A percentile compares a stretch with the other conserved stretches of the same genome.
phyloP scores from a whole-genome alignment of 2,113 vertebrate species.

The Calidris pygmaea region DNA sequence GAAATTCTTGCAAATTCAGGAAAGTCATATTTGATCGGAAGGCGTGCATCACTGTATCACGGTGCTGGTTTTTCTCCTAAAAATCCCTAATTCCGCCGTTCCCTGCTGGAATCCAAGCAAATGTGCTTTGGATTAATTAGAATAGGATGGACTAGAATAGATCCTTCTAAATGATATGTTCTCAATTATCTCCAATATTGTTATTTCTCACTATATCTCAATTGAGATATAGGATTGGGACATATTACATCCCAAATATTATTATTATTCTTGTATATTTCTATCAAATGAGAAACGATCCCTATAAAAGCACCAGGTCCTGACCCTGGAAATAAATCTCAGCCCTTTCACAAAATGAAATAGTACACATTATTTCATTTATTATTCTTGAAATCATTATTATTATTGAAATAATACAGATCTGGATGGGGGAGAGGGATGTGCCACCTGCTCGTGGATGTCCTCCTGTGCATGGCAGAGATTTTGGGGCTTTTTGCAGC shows the following conservation, averaged over 20 bases:
- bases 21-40: accelerated
- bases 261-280: not conserved
- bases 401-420: not conserved
- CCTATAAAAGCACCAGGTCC: not conserved
- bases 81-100: not conserved
- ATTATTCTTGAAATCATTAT: too few species aligned
- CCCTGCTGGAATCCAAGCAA: not conserved
- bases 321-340: not conserved
- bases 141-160: not conserved
- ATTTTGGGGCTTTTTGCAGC: not conserved
- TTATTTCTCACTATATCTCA: not conserved
- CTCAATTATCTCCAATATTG: not conserved
- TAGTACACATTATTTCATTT: not conserved
- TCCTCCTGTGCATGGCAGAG: not conserved
- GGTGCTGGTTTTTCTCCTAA: not conserved
- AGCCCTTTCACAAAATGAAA: not conserved
- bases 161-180: not conserved
- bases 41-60: accelerated
- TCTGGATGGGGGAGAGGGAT: not conserved
- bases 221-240: not conserved
- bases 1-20: not conserved
- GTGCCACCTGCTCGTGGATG: too few species aligned
- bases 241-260: not conserved
- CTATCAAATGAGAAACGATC: not conserved
- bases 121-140: not conserved